Percentiles rank a stretch among this genome's conserved stretches.
phyloP scores from a whole-genome alignment of 2,797 vertebrate species.

The Discoglossus pictus region DNA sequence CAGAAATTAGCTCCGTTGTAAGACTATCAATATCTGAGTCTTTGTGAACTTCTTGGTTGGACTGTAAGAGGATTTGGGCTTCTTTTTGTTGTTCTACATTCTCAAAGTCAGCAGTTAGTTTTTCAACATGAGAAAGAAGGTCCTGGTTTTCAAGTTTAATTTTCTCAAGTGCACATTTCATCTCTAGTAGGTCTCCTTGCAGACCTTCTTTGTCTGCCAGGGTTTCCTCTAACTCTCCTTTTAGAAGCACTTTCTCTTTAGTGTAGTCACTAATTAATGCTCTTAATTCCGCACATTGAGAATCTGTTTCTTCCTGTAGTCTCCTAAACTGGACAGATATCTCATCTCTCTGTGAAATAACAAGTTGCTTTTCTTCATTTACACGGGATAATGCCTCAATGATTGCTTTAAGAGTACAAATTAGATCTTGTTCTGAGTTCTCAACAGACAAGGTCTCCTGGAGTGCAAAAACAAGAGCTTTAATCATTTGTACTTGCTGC shows the following conservation, averaged over 20 bases:
- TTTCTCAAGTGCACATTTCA: slow-evolving; percentile 78
- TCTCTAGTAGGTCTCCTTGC: slow-evolving; percentile 78
- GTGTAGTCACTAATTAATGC: slow-evolving; percentile 72
- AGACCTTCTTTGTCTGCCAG: slow-evolving; percentile 75
- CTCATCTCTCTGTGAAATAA: slow-evolving; percentile 58
- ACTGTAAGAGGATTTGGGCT: slow-evolving; percentile 56
- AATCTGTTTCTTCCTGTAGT: slow-evolving; percentile 66
- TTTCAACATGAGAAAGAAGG: slow-evolving; percentile 67
- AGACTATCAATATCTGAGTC: slow-evolving; percentile 75
- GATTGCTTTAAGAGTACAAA: slow-evolving; percentile 59
- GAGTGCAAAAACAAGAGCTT: slow-evolving; percentile 57
- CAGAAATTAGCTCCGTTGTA: slow-evolving; percentile 71
- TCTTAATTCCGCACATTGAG: slow-evolving; percentile 72
- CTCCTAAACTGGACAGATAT: slow-evolving; percentile 61
- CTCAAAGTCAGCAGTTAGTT: slow-evolving; percentile 64
- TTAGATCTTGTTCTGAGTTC: slow-evolving; percentile 57
- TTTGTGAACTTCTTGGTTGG: slow-evolving; percentile 67
- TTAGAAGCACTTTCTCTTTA: slow-evolving; percentile 76
- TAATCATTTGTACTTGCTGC: slow-evolving; percentile 57
- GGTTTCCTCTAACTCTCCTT: slow-evolving; percentile 73
- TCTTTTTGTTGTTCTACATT: slow-evolving; percentile 64
- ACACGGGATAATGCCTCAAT: slow-evolving; percentile 61
- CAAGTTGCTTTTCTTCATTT: slow-evolving; percentile 63
- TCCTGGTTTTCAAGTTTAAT: slow-evolving; percentile 76
- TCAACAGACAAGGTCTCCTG: slow-evolving; percentile 28